Base-by-base conservation (phyloP, 2,888 invertebrate genomes). In the Aquatica leii region DNA sequence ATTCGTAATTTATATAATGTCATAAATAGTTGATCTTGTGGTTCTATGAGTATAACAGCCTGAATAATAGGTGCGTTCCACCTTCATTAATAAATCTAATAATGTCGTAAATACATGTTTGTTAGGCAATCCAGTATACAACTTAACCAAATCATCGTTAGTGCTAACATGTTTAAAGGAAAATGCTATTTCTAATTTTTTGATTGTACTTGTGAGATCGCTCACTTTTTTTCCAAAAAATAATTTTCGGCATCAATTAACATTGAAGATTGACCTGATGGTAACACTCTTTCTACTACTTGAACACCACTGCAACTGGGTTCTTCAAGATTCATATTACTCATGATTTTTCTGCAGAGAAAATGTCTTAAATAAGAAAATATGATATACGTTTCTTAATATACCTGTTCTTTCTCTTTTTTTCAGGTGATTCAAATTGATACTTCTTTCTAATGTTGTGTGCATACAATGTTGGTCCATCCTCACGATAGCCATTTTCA, bases 361-460 rank as follows among this genome's bases (percentile, higher is more conserved):
- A 37, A 37, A 37, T 37, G 37, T 37, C 37, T n/a, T n/a, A 37
- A 37, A 37, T 37, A 37, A n/a, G n/a, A 37, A 37, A 37, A 37
- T 37, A 37, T 37, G 37, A 37, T 37, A 37, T 11, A 37, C n/a
- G 11, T 37, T 37, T 37, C n/a, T 37, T n/a, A n/a, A n/a, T n/a
- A n/a, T n/a, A n/a, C n/a, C n/a, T n/a, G n/a, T n/a, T n/a, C n/a
- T n/a, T n/a, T 37, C n/a, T 11, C 12, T 12, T 37, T 37, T 37
- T 37, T 37, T 37, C 37, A 37, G 37, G 37, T 37, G n/a, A 37
- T 37, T 37, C 12, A 37, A 37, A 37, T 37, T 37, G 37, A 37
- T n/a, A 37, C 37, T 12, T 37, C 12, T 37, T 37, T 9, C 37
- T n/a, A 12, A 37, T 37, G 37, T 37, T 37, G 37, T 37, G n/a